Conservation (phyloP, 2,113 vertebrate species). For the Coryphaenoides rupestris region DNA sequence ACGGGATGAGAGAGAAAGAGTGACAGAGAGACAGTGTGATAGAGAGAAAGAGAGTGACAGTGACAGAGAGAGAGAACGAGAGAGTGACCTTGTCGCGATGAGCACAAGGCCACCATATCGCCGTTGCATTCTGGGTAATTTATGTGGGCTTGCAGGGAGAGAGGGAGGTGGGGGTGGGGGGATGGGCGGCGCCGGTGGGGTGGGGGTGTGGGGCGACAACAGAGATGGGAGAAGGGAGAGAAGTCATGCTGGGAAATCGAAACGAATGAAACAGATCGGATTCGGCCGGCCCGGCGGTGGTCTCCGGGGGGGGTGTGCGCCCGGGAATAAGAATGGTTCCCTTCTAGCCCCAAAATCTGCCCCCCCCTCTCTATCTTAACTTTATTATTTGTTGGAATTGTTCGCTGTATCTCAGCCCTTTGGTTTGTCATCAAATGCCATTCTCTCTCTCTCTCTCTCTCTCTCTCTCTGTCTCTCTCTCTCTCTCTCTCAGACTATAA, state of each 20-base stretch:
- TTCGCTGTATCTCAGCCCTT: neutral
- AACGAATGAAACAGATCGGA: slow-evolving; percentile 31
- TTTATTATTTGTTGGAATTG: neutral
- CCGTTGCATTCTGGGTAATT: neutral
- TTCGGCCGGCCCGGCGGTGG: neutral
- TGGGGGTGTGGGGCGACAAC: too few relatives aligned
- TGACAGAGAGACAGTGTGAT: neutral
- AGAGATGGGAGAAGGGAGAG: too few relatives aligned
- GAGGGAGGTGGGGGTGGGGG: too few relatives aligned
- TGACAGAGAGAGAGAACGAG: neutral
- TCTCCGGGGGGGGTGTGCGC: neutral
- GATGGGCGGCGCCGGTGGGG: too few relatives aligned
- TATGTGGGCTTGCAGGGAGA: too few relatives aligned
- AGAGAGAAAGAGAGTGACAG: too few relatives aligned
- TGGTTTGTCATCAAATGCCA: neutral
- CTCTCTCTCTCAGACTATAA: slow-evolving; percentile 80
- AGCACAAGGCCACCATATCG: too few relatives aligned
- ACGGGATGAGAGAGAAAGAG: slow-evolving; percentile 20
- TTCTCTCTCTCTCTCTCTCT: neutral
- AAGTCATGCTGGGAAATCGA: slow-evolving; percentile 39
- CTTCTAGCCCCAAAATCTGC: neutral
- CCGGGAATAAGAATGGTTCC: slow-evolving; percentile 12
- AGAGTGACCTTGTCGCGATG: slow-evolving; percentile 54
- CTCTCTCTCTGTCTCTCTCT: slow-evolving; percentile 17
- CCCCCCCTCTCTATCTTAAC: neutral